Percentiles rank a stretch among this genome's conserved stretches.
These are phyloP conservation scores for Salvelinus alpinus DNA, from an alignment of 2,113 vertebrate species.

Conservation along the genomic window DNA sequence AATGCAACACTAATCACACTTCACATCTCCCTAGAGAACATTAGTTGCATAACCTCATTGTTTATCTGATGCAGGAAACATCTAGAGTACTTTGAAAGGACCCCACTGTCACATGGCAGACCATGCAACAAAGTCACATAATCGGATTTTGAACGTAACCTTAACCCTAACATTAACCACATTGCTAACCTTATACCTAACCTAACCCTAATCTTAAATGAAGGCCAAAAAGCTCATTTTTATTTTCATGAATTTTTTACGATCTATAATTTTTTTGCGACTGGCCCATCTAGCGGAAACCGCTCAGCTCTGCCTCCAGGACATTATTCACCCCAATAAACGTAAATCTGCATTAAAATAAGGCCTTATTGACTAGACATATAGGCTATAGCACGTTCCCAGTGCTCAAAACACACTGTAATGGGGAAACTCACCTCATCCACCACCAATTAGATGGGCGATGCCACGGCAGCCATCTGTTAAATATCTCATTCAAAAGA, in stretches of 20 bases:
- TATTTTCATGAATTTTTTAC: not conserved
- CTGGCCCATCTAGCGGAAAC: not conserved
- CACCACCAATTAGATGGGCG: too few relatives aligned
- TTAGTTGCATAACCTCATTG: conserved; percentile 3
- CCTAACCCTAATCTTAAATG: too few relatives aligned
- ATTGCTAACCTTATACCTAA: too few relatives aligned
- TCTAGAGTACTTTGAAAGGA: not conserved
- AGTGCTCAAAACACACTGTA: too few relatives aligned
- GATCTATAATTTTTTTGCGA: not conserved
- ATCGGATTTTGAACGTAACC: too few relatives aligned
- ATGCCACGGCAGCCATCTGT: too few relatives aligned
- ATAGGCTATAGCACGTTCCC: not conserved
- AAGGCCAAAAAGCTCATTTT: too few relatives aligned
- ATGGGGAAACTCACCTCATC: too few relatives aligned
- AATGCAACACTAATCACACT: conserved; percentile 30
- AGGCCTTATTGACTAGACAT: not conserved
- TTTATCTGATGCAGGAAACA: conserved; percentile 5
- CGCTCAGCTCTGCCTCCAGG: too few relatives aligned
- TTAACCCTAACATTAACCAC: too few relatives aligned
- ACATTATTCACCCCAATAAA: too few relatives aligned
- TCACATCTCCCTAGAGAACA: conserved; percentile 19
- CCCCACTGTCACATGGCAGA: not conserved
- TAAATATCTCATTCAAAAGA: too few relatives aligned
- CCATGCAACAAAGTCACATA: not conserved
- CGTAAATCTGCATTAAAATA: not conserved